A percentile compares a stretch with the other conserved stretches of the same genome.
Conservation (phyloP, 2,888 invertebrate genomes). For the Andrena dorsata region DNA sequence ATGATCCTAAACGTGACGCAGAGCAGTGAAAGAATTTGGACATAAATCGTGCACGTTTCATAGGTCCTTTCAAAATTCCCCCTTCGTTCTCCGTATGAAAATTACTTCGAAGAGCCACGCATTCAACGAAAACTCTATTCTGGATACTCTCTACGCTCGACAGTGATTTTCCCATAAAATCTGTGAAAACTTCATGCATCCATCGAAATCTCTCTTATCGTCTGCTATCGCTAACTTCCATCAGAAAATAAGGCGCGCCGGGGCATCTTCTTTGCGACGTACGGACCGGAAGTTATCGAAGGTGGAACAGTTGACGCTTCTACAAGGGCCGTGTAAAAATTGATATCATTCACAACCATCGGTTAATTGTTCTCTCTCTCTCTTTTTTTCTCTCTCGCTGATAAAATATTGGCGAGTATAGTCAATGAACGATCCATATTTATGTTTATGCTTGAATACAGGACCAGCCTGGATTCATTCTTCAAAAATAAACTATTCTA, state of each 20-base stretch:
- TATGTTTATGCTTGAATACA: slow-evolving; percentile 38
- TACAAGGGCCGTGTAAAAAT: slow-evolving; percentile 48
- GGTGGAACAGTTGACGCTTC: not conserved
- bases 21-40: not conserved
- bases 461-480: slow-evolving; percentile 56
- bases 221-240: slow-evolving; percentile 30
- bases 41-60: not conserved
- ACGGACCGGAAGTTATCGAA: slow-evolving; percentile 9
- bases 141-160: not conserved
- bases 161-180: slow-evolving; percentile 32
- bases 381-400: not conserved
- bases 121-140: slow-evolving; percentile 3
- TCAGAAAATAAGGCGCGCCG: slow-evolving; percentile 43
- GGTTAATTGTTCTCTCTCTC: slow-evolving; percentile 2
- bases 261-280: not conserved
- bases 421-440: slow-evolving; percentile 23
- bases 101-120: not conserved
- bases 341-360: slow-evolving; percentile 34
- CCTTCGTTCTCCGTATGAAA: not conserved
- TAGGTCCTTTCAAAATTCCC: not conserved
- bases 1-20: not conserved
- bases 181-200: not conserved
- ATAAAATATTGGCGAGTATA: slow-evolving; percentile 31
- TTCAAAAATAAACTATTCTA: slow-evolving; percentile 61
- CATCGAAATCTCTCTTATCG: slow-evolving; percentile 34